Conservation (phyloP, 2,113 vertebrate genomes). For the Sapayoa aenigma region DNA sequence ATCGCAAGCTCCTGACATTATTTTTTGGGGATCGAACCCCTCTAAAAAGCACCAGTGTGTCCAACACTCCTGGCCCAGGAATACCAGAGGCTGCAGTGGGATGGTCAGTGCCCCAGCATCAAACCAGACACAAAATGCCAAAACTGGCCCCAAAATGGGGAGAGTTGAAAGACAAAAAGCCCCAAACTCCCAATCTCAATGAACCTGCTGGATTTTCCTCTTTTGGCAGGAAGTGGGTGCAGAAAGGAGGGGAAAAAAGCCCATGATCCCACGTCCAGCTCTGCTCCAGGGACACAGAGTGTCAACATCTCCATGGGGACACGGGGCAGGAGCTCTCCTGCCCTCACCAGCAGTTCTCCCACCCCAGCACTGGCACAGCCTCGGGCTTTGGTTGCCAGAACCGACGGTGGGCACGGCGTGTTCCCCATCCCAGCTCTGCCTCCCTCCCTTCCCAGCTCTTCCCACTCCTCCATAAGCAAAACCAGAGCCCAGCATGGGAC, state of each 20-base stretch:
- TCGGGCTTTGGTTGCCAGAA: rapidly evolving
- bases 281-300: rapidly evolving
- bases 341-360: not conserved
- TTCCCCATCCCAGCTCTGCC: not conserved
- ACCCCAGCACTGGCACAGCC: not conserved
- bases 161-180: rapidly evolving
- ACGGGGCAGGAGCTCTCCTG: rapidly evolving
- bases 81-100: not conserved
- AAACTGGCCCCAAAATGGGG: not conserved
- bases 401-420: rapidly evolving
- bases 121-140: not conserved
- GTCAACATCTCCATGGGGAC: not conserved
- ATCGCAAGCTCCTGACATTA: rapidly evolving
- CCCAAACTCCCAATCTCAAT: not conserved
- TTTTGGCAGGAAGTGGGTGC: too few species aligned
- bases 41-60: rapidly evolving
- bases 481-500: not conserved
- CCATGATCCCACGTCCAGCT: not conserved
- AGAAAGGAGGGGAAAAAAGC: not conserved
- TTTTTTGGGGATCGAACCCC: not conserved
- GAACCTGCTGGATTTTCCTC: not conserved
- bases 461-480: not conserved
- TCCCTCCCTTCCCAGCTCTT: not conserved
- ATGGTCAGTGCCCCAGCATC: too few species aligned
- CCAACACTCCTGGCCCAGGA: rapidly evolving